These are phyloP conservation scores for Ochotona princeps DNA, from an alignment of 2,113 vertebrate species.

Conservation along the genomic window DNA sequence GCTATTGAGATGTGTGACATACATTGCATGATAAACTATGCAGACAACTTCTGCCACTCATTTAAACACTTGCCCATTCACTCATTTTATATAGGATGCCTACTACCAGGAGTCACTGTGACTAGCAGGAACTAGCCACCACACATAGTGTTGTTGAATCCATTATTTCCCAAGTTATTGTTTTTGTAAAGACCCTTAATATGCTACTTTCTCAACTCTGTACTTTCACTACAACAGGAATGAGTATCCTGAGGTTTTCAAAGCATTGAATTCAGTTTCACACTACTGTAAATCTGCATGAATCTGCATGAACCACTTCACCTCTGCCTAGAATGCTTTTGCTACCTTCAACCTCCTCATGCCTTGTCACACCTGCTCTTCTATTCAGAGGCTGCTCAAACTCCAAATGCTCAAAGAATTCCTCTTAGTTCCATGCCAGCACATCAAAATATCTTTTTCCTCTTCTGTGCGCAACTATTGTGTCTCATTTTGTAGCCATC, in stretches of 20 bases:
- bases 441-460: background rate
- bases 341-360: background rate
- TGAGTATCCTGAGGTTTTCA: slow-evolving; percentile 6
- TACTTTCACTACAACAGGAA: background rate
- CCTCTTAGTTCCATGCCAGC: background rate
- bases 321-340: background rate
- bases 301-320: background rate
- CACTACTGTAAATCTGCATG: background rate
- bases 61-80: background rate
- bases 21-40: background rate
- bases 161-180: background rate
- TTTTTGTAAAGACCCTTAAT: background rate
- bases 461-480: background rate
- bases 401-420: background rate
- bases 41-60: background rate
- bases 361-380: background rate
- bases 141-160: background rate
- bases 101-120: background rate
- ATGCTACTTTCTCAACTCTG: background rate
- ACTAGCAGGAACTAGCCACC: background rate
- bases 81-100: background rate
- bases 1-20: background rate
- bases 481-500: background rate
- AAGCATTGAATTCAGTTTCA: background rate
- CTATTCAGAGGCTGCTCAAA: background rate